Conservation (phyloP, 2,113 vertebrate genomes). For the Pitta sordida region DNA sequence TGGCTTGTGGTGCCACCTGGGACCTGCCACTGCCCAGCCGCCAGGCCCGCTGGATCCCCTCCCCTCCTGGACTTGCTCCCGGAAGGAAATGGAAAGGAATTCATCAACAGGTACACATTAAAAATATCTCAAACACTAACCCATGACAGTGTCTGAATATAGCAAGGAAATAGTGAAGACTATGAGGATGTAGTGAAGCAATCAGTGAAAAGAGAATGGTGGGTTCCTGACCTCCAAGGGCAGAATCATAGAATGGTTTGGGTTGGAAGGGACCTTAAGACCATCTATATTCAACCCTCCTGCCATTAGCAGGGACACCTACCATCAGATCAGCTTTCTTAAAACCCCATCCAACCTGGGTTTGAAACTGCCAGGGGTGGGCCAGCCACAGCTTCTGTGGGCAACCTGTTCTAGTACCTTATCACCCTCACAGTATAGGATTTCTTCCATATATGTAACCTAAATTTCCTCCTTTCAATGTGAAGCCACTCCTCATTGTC, state of each 20-base stretch:
- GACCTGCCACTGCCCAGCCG: too few species aligned
- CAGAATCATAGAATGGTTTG: background rate
- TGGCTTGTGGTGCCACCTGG: too few species aligned
- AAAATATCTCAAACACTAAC: too few species aligned
- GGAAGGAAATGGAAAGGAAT: too few species aligned
- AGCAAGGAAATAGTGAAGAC: background rate
- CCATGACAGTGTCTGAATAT: too few species aligned
- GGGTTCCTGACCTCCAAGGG: background rate
- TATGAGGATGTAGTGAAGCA: background rate
- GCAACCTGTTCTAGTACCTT: background rate
- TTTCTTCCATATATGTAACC: background rate
- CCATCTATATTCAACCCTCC: background rate
- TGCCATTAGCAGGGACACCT: background rate
- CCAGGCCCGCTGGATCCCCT: too few species aligned
- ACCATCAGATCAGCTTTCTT: background rate
- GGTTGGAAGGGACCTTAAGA: background rate
- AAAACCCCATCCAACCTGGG: background rate
- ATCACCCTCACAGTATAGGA: background rate
- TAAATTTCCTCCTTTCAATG: background rate
- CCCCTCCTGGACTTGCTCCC: too few species aligned
- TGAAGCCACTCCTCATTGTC: background rate
- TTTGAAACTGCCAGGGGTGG: background rate
- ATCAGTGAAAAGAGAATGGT: background rate
- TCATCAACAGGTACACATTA: too few species aligned
- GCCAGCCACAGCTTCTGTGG: background rate